Conservation (phyloP, 2,888 invertebrate genomes). For the Notodonta ziczac region DNA sequence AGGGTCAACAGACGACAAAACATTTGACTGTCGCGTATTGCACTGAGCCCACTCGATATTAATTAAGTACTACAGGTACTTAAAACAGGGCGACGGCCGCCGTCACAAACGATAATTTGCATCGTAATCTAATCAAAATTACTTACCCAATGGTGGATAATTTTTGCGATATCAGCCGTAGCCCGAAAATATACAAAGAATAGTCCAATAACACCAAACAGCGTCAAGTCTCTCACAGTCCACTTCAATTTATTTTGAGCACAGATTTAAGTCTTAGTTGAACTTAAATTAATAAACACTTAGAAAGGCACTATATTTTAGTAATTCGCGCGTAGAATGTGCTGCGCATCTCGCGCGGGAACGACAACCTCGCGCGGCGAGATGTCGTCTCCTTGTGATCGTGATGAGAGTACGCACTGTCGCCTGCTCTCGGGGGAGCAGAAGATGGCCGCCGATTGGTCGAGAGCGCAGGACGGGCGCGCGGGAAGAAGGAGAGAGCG, state of each 20-base stretch:
- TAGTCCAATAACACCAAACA: conserved; percentile 65
- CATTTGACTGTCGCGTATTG: conserved; percentile 54
- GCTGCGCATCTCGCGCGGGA: conserved; percentile 62
- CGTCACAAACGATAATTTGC: conserved; percentile 74
- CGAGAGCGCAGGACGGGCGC: conserved; percentile 71
- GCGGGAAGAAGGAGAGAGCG: conserved; percentile 78
- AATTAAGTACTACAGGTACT: conserved; percentile 42
- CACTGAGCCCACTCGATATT: conserved; percentile 56
- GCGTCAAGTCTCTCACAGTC: conserved; percentile 71
- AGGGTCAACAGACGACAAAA: conserved; percentile 55
- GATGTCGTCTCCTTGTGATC: conserved; percentile 81
- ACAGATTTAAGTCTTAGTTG: conserved; percentile 65
- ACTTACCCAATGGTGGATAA: conserved; percentile 83
- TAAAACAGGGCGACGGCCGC: conserved; percentile 60
- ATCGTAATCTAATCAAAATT: conserved; percentile 81
- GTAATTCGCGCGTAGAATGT: conserved; percentile 61
- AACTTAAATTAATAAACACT: conserved; percentile 51
- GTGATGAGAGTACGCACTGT: conserved; percentile 84
- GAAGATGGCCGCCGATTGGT: conserved; percentile 82
- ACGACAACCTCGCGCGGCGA: conserved; percentile 80
- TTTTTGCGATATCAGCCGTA: conserved; percentile 75
- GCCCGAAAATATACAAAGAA: conserved; percentile 59
- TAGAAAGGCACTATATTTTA: conserved; percentile 59
- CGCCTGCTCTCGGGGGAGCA: conserved; percentile 84
- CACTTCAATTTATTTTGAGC: conserved; percentile 64